phyloP scores from a whole-genome alignment of 2,888 invertebrate genomes.

The Drosophila kuntzei region DNA sequence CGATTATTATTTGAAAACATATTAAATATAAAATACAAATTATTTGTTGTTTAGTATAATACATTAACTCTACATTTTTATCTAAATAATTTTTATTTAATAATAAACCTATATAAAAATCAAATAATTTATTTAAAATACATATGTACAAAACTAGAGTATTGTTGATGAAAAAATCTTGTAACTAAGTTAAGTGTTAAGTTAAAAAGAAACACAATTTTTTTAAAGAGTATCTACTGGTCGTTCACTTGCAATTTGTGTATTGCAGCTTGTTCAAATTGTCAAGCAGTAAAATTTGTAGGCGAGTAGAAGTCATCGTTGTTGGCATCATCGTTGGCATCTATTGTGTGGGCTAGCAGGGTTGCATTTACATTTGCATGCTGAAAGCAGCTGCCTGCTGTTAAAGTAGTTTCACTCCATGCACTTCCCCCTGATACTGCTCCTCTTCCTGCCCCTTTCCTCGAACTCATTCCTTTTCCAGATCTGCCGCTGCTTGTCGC shows the following conservation, averaged over 20 bases:
- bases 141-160: no score
- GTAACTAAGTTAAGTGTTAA: no score
- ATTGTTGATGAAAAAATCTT: no score
- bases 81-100: no score
- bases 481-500: slow-evolving; percentile 48
- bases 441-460: background rate
- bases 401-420: slow-evolving; percentile 50
- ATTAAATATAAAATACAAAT: no score
- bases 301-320: slow-evolving; percentile 36
- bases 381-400: slow-evolving; percentile 80
- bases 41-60: no score
- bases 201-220: no score
- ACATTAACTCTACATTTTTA: no score
- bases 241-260: background rate
- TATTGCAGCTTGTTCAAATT: slow-evolving; percentile 6
- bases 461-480: background rate
- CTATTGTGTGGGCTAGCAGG: slow-evolving; percentile 56
- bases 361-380: slow-evolving; percentile 76
- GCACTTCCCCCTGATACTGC: background rate
- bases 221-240: background rate
- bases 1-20: no score
- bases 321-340: slow-evolving; percentile 45
- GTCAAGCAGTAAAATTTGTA: slow-evolving; percentile 41
- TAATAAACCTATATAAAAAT: no score
- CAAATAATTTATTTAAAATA: no score